A percentile compares a stretch with the other conserved stretches of the same genome.
These are phyloP conservation scores for Choloepus hoffmanni DNA, from an alignment of 2,113 vertebrate species.

Conservation along the genomic window DNA sequence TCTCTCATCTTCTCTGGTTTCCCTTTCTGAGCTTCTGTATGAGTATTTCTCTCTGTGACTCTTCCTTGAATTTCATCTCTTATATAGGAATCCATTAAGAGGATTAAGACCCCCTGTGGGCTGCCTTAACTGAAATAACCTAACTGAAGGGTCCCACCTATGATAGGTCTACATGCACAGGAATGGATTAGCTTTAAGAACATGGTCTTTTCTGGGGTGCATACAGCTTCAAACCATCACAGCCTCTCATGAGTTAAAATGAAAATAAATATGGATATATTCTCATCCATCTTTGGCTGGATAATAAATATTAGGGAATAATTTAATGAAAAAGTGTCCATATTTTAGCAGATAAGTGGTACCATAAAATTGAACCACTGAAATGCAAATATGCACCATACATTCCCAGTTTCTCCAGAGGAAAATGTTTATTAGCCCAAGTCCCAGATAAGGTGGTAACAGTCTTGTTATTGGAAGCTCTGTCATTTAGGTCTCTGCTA, in stretches of 20 bases:
- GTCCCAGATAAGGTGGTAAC: not conserved
- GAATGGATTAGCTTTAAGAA: no score
- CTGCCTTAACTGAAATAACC: no score
- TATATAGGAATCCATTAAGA: no score
- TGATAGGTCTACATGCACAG: no score
- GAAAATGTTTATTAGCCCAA: constrained; percentile 55
- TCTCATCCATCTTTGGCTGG: constrained; percentile 67
- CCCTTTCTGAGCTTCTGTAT: no score
- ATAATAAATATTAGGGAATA: constrained; percentile 64
- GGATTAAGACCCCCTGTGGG: no score
- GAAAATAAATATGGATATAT: constrained; percentile 63
- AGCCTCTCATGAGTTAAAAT: constrained; percentile 67
- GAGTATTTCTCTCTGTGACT: no score
- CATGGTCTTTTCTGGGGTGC: no score
- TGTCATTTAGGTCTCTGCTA: not conserved
- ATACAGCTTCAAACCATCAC: not conserved
- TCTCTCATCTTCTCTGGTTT: no score
- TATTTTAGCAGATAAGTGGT: constrained; percentile 51
- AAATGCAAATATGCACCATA: constrained; percentile 26
- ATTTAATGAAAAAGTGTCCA: constrained; percentile 63
- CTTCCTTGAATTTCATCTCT: no score
- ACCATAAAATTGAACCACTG: constrained; percentile 22
- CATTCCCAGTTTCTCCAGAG: constrained; percentile 31
- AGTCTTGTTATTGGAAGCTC: not conserved
- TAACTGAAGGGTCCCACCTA: no score